phyloP scores from a whole-genome alignment of 2,888 invertebrate genomes.

The Psylliodes chrysocephalus region DNA sequence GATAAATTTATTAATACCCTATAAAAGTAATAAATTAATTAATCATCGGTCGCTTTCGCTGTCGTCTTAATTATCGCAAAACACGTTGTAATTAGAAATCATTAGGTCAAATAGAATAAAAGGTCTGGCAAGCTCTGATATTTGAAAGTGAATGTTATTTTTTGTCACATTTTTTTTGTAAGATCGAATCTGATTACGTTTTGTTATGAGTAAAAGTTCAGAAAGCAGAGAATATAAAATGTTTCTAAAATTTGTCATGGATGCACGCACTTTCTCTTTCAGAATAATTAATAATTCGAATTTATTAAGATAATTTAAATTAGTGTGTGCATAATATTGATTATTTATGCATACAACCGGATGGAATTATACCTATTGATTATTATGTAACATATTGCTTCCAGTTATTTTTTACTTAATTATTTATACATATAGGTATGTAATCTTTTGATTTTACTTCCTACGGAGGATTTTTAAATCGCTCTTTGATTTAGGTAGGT shows the following conservation, averaged over 20 bases:
- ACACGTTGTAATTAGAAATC: not conserved
- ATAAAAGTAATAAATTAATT: slow-evolving; percentile 9
- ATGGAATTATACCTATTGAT: not conserved
- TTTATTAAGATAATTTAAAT: not conserved
- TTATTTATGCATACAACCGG: not conserved
- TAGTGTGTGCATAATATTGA: not conserved
- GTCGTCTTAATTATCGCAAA: not conserved
- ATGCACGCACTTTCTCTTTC: slow-evolving; percentile 2
- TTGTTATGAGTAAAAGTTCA: slow-evolving; percentile 1
- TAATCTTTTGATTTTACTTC: not conserved
- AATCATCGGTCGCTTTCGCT: not conserved
- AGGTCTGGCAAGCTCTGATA: not conserved
- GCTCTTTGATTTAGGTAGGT: no score
- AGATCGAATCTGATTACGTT: not conserved
- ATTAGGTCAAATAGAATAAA: not conserved
- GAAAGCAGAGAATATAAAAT: slow-evolving; percentile 1
- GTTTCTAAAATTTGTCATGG: not conserved
- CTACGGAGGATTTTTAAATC: no score
- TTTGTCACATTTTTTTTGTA: not conserved
- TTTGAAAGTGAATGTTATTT: slow-evolving; percentile 10
- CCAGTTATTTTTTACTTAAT: not conserved
- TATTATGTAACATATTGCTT: not conserved
- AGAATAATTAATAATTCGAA: not conserved
- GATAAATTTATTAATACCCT: no score
- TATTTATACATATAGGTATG: not conserved